Conservation (phyloP, 1,140 invertebrate genomes). For the Pemphigus obesinymphae region DNA sequence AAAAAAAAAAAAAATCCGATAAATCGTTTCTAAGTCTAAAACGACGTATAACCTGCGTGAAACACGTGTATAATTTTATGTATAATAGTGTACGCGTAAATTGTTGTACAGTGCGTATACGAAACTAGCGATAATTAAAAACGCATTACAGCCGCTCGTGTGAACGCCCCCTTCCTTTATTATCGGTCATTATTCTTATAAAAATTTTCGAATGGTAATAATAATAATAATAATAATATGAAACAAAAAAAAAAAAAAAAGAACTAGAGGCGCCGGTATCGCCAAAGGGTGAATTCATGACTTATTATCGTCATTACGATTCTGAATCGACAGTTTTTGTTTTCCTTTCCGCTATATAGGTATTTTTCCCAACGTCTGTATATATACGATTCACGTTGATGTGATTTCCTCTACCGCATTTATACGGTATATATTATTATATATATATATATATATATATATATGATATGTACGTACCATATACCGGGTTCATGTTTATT, state of each 20-base stretch:
- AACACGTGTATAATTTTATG: neutral
- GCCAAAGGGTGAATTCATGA: constrained; percentile 38
- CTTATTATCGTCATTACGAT: constrained; percentile 38
- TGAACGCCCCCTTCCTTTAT: constrained; percentile 38
- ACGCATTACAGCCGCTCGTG: constrained; percentile 31
- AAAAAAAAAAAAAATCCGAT: neutral
- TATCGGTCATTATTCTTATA: constrained; percentile 40
- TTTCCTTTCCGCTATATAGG: neutral
- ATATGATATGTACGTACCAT: neutral
- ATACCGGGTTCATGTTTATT: neutral
- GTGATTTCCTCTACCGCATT: neutral
- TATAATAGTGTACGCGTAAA: neutral
- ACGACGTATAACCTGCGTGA: neutral
- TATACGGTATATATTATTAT: neutral
- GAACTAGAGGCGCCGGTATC: constrained; percentile 38
- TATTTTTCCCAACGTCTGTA: constrained; percentile 9
- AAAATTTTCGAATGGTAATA: constrained; percentile 36
- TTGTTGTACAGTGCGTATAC: neutral
- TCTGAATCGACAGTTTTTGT: constrained; percentile 40
- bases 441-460: neutral
- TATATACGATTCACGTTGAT: constrained; percentile 7
- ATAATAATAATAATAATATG: constrained; percentile 6
- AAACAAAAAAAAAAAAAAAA: constrained; percentile 11
- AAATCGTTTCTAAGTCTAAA: neutral
- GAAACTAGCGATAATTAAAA: constrained; percentile 35